Evolutionary conservation across 2,888 invertebrate genomes (phyloP).

Genomic region (Drosophila paramelanica): DNA sequence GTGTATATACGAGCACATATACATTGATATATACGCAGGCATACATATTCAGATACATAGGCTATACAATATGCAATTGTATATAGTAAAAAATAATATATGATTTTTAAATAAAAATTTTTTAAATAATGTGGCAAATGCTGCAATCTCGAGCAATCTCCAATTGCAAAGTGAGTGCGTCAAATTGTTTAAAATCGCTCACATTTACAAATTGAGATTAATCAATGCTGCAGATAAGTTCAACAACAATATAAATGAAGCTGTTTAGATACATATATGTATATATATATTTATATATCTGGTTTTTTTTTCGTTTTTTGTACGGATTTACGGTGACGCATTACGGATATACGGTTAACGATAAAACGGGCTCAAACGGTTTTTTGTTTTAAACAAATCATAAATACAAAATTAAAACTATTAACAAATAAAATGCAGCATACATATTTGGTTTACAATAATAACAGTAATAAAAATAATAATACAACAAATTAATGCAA

Average conservation of each 20-base stretch:
- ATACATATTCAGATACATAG: slow-evolving; percentile 34
- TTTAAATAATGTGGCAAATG: slow-evolving; percentile 73
- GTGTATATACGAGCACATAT: slow-evolving; percentile 14
- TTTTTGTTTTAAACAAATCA: slow-evolving; percentile 13
- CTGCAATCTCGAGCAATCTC: slow-evolving; percentile 84
- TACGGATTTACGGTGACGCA: slow-evolving; percentile 32
- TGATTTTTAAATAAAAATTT: slow-evolving; percentile 10
- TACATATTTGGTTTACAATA: slow-evolving; percentile 18
- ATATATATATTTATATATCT: neutral
- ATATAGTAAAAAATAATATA: neutral
- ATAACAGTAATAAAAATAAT: slow-evolving; percentile 6
- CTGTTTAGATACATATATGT: slow-evolving; percentile 1
- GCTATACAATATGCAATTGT: slow-evolving; percentile 16
- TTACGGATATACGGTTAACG: slow-evolving; percentile 37
- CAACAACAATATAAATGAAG: slow-evolving; percentile 37
- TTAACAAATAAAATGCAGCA: slow-evolving; percentile 13
- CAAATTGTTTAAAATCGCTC: slow-evolving; percentile 87
- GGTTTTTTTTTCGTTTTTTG: slow-evolving; percentile 10
- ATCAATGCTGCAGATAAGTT: slow-evolving; percentile 87
- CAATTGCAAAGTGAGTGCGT: slow-evolving; percentile 85
- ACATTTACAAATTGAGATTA: slow-evolving; percentile 99
- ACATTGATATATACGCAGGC: slow-evolving; percentile 11
- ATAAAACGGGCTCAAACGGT: slow-evolving; percentile 14
- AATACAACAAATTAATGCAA: slow-evolving; percentile 20
- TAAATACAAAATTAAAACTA: slow-evolving; percentile 29